Conservation (phyloP, 2,888 invertebrate species). For the Acanthosoma haemorrhoidale region DNA sequence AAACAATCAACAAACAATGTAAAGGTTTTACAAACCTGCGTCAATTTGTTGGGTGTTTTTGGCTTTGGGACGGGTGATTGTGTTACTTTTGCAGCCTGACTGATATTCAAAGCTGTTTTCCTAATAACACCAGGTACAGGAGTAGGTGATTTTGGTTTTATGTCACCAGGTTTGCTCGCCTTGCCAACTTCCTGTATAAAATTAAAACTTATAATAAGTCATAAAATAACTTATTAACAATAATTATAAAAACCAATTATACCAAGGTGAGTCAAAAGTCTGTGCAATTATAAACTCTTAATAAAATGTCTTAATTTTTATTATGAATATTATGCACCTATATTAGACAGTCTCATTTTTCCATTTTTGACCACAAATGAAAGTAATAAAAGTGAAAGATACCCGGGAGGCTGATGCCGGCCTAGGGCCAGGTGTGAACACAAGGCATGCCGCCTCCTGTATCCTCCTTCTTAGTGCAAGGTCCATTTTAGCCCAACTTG, state of each 20-base stretch:
- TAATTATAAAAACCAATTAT: too few species aligned
- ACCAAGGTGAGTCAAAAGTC: too few species aligned
- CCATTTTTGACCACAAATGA: too few species aligned
- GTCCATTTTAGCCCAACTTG: slow-evolving; percentile 62
- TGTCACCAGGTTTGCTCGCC: background rate
- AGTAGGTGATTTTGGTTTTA: slow-evolving; percentile 21
- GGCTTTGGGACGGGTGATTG: slow-evolving; percentile 34
- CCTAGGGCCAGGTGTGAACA: slow-evolving; percentile 46
- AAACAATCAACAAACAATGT: too few species aligned
- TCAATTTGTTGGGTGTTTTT: slow-evolving; percentile 40
- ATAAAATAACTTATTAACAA: too few species aligned
- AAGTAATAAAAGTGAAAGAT: background rate
- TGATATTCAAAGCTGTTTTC: slow-evolving; percentile 15
- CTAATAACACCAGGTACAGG: slow-evolving; percentile 6
- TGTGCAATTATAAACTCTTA: background rate
- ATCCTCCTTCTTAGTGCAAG: slow-evolving; percentile 57
- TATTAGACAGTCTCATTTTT: too few species aligned
- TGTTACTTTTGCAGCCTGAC: slow-evolving; percentile 20
- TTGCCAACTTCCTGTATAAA: background rate
- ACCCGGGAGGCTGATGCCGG: slow-evolving; percentile 37
- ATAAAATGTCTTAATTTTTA: too few species aligned
- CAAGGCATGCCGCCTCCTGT: slow-evolving; percentile 57
- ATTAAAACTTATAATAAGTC: background rate
- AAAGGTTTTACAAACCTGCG: slow-evolving; percentile 36
- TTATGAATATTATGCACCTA: too few species aligned